A percentile compares a stretch with the other conserved stretches of the same genome.
Evolutionary conservation across 2,888 invertebrate species (phyloP).

Genomic region (Lumbricus terrestris): DNA sequence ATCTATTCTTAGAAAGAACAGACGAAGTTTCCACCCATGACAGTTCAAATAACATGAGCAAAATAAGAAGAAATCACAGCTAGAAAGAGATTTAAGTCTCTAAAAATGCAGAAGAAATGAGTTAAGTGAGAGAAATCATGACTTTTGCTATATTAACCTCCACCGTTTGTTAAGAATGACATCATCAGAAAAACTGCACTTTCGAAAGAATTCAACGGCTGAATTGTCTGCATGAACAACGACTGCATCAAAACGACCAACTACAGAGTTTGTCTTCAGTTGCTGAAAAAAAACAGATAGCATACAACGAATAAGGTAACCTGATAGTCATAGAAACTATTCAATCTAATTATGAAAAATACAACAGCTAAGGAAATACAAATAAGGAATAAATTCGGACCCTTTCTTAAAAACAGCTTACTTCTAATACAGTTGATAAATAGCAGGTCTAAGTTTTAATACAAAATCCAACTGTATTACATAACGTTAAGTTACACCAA

Average conservation of each 20-base stretch:
- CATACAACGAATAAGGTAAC: not conserved
- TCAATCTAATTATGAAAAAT: too few species aligned
- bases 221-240: constrained; percentile 59
- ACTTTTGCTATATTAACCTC: constrained; percentile 47
- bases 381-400: not conserved
- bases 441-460: too few species aligned
- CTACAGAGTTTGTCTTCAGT: constrained; percentile 54
- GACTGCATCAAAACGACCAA: constrained; percentile 58
- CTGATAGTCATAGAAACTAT: not conserved
- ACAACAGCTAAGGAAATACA: not conserved
- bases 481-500: too few species aligned
- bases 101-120: not conserved
- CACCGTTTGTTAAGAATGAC: constrained; percentile 58
- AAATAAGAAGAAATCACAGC: not conserved
- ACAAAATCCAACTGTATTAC: too few species aligned
- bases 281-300: constrained; percentile 47
- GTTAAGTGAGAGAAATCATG: too few species aligned
- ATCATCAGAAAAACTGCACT: constrained; percentile 59
- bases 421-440: too few species aligned
- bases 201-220: constrained; percentile 57
- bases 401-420: not conserved
- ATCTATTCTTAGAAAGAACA: not conserved
- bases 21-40: not conserved
- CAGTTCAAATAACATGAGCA: not conserved
- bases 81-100: not conserved